Evolutionary conservation across 2,888 invertebrate genomes (phyloP), one percentile per base, ranked within the genome.

Genomic region (Sclerodermus sp.): DNA sequence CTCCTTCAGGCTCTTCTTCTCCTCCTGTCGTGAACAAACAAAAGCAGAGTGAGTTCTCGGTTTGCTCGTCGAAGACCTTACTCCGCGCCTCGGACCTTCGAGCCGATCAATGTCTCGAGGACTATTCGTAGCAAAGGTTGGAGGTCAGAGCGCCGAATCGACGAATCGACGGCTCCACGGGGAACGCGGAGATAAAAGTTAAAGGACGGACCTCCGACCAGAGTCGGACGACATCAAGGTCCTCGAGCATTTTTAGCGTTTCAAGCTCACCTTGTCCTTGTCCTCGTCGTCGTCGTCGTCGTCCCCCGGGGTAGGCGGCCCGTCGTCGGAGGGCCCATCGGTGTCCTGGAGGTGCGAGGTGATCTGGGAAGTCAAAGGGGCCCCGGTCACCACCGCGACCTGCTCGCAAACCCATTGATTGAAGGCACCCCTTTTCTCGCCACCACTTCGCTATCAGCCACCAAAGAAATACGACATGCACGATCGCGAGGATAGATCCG

Each of bases 1-100:
- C 77, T 96, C 96, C 75, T 96, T 94, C 46, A 98, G 82, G 63
- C 93, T 92, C 80, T 95, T 96, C 78, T 96, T 96, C 76, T 96
- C 96, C 78, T 96, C 96, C 89, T 91, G 69, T n/a, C 62, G 57
- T 5, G 47, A 10, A 30, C n/a, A n/a, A n/a, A n/a, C n/a, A 23
- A 23, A 23, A 23, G 8, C 4, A 23, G 3, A 23, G 3, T 23
- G 23, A 23, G 8, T 23, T 5, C 3, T 23, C 3, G 4, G 8
- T 23, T 5, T 23, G 23, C 23, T 5, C 23, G 23, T 23, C 3
- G n/a, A n/a, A n/a, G n/a, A n/a, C n/a, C n/a, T n/a, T n/a, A n/a
- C n/a, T n/a, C n/a, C n/a, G n/a, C n/a, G n/a, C 23, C 23, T 23
- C 23, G 3, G 8, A 23, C 3, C 8, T 3, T 23, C 23, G n/a